Evolutionary conservation across 2,113 vertebrate genomes (phyloP).

Genomic region (Pan troglodytes): NHGRI_mPanTro3-v2.1_pri NC_072404.2:120900001-120900500

Average conservation of each 20-base stretch:
- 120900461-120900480: not conserved
- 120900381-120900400: not conserved
- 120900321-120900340: not conserved
- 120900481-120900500: not conserved
- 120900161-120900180: not conserved
- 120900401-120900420: not conserved
- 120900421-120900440: not conserved
- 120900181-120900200: not conserved
- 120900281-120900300: not conserved
- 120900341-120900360: not conserved
- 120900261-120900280: not conserved
- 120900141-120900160: accelerated
- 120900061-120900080: not conserved
- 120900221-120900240: not conserved
- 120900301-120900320: not conserved
- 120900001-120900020: not conserved
- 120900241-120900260: not conserved
- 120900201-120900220: not conserved
- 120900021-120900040: not conserved
- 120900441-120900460: not conserved
- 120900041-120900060: not conserved
- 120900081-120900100: not conserved
- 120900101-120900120: not conserved
- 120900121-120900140: not conserved
- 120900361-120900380: not conserved